phyloP scores from a whole-genome alignment of 2,113 vertebrate genomes.

The Chloebia gouldiae region DNA sequence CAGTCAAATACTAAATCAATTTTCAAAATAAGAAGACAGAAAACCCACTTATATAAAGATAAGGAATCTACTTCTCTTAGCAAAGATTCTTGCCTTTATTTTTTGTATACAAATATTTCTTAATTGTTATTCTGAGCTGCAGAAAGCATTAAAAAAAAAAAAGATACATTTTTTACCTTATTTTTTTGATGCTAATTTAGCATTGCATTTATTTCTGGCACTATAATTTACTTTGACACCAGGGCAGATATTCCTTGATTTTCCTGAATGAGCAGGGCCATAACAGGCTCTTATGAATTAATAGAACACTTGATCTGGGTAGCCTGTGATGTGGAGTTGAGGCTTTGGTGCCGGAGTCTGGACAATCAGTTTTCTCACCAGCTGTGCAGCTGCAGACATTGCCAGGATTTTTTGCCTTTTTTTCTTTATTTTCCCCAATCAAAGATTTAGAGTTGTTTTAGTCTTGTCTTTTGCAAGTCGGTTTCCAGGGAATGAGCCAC shows the following conservation, averaged over 20 bases:
- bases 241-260: background rate
- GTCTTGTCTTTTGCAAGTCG: background rate
- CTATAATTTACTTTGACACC: background rate
- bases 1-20: background rate
- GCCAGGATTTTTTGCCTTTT: background rate
- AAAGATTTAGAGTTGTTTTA: background rate
- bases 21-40: background rate
- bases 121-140: background rate
- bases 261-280: background rate
- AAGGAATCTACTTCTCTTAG: background rate
- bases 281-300: background rate
- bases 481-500: background rate
- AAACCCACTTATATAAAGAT: background rate
- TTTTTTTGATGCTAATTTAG: background rate
- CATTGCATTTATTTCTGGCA: background rate
- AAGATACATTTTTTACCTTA: background rate
- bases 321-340: background rate
- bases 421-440: accelerated
- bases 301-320: background rate
- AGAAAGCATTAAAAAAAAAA: background rate
- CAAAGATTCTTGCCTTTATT: background rate
- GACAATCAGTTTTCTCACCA: slow-evolving; percentile 16
- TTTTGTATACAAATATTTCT: background rate
- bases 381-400: background rate
- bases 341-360: background rate